Conservation (phyloP, 2,113 vertebrate species). For the Ondatra zibethicus region DNA sequence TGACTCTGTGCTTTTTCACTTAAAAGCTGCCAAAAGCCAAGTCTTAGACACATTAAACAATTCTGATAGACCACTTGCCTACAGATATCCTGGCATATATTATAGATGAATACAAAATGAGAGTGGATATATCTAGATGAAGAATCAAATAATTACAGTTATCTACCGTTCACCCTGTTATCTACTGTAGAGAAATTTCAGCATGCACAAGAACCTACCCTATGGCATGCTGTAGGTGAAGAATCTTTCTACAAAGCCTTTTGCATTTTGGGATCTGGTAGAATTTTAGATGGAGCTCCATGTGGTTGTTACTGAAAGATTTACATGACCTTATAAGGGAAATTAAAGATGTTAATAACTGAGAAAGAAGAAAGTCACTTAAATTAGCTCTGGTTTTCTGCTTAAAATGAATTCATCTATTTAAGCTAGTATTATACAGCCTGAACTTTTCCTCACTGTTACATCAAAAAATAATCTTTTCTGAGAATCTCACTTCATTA, state of each 20-base stretch:
- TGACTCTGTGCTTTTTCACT: not conserved
- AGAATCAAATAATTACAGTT: not conserved
- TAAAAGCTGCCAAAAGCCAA: not conserved
- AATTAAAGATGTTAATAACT: conserved; percentile 58
- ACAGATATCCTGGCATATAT: not conserved
- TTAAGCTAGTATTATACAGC: conserved; percentile 43
- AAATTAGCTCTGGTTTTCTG: conserved; percentile 29
- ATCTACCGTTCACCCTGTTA: conserved; percentile 11
- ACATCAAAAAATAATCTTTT: conserved; percentile 28
- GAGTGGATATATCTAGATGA: not conserved
- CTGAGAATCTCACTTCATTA: conserved; percentile 37
- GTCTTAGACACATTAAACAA: not conserved
- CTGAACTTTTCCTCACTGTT: conserved; percentile 26
- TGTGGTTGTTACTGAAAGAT: conserved; percentile 44
- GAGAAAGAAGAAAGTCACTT: conserved; percentile 34
- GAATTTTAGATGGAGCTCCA: conserved; percentile 43
- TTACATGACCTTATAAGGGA: conserved; percentile 12
- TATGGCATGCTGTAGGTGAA: not conserved
- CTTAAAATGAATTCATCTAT: conserved; percentile 47
- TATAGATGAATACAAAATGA: not conserved
- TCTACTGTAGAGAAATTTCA: conserved; percentile 3
- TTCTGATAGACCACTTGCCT: not conserved
- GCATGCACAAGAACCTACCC: not conserved
- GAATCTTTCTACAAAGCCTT: conserved; percentile 4
- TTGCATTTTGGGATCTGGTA: not conserved